These are phyloP conservation scores for Nettapus auritus DNA, from an alignment of 2,113 vertebrate species.

Conservation along the genomic window DNA sequence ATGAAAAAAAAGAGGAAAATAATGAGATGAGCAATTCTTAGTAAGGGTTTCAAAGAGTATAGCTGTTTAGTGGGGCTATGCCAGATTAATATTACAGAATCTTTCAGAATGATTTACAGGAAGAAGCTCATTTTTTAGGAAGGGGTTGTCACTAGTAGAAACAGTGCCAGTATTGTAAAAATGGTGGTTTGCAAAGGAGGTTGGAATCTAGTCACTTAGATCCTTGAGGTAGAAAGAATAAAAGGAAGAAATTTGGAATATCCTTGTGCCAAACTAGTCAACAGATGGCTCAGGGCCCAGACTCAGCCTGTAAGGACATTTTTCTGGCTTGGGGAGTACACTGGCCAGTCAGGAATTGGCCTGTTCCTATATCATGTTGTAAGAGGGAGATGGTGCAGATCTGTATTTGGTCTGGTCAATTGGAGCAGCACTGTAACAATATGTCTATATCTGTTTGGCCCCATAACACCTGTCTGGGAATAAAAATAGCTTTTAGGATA, in stretches of 20 bases:
- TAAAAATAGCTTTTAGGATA: neutral
- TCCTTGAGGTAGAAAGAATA: neutral
- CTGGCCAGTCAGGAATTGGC: neutral
- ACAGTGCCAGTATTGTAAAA: neutral
- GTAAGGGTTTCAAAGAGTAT: neutral
- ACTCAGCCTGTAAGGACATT: neutral
- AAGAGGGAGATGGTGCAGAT: neutral
- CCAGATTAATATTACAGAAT: neutral
- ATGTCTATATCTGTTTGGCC: neutral
- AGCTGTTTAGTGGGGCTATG: neutral
- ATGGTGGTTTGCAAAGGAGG: neutral
- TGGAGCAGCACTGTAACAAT: neutral
- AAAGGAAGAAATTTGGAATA: neutral
- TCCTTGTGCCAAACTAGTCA: neutral
- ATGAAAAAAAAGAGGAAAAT: neutral
- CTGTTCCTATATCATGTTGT: neutral
- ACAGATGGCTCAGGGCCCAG: neutral
- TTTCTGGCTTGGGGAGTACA: neutral
- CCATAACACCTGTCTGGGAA: neutral
- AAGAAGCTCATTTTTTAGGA: conserved; percentile 4
- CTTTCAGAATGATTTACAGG: conserved; percentile 14
- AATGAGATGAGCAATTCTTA: neutral
- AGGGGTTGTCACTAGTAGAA: neutral
- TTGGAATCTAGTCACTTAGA: neutral
- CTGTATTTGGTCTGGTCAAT: neutral